phyloP scores from a whole-genome alignment of 2,113 vertebrate genomes.

The Syngnathus typhle region DNA sequence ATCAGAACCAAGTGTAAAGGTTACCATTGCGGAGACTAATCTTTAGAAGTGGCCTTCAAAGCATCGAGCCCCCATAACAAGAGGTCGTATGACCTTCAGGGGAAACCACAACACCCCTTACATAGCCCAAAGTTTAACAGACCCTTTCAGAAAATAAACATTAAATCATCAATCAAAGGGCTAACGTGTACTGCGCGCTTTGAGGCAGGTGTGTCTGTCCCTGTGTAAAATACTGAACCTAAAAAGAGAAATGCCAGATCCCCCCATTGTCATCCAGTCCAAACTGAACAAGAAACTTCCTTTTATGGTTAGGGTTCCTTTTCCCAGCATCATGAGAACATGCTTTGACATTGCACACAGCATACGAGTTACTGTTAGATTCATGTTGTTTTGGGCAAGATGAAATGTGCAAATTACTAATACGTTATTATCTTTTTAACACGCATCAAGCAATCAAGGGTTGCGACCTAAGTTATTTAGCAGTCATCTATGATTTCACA shows the following conservation, averaged over 20 bases:
- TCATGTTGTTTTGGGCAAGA: background rate
- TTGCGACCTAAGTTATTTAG: no score
- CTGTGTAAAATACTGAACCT: conserved; percentile 19
- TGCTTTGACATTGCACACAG: conserved; percentile 12
- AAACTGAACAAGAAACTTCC: conserved; percentile 50
- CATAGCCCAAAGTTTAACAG: conserved; percentile 23
- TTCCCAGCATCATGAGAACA: conserved; percentile 15
- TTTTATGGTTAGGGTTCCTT: conserved; percentile 47
- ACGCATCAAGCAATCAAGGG: background rate
- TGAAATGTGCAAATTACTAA: background rate
- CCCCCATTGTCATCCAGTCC: conserved; percentile 34
- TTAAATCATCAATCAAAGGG: conserved; percentile 16
- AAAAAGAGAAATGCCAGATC: conserved; percentile 51
- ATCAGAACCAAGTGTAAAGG: conserved; percentile 72
- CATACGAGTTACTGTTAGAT: conserved; percentile 1
- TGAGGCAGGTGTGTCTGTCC: conserved; percentile 3
- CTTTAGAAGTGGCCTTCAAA: conserved; percentile 71
- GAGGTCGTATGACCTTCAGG: conserved; percentile 66
- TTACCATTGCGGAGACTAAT: conserved; percentile 69
- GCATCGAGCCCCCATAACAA: conserved; percentile 54
- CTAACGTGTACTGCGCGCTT: background rate
- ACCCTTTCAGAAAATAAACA: conserved; percentile 30
- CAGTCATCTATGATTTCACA: no score
- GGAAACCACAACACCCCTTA: conserved; percentile 46
- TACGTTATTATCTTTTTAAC: background rate